Conservation (phyloP, 2,797 vertebrate genomes). For the Chanos chanos region DNA sequence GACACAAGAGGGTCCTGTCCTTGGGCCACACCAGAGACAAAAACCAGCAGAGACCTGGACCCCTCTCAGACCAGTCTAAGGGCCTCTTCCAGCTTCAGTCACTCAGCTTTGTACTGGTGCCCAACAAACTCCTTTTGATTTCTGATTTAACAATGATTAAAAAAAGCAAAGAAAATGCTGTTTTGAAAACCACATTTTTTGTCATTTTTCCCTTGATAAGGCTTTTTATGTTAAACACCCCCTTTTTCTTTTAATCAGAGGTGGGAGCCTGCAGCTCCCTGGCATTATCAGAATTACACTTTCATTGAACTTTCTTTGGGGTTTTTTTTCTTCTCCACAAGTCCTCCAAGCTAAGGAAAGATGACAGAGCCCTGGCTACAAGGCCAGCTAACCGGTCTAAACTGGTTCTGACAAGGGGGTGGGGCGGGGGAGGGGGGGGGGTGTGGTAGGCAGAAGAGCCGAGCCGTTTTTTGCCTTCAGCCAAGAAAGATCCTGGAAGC, state of each 20-base stretch:
- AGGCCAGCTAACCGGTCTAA: conserved; percentile 85
- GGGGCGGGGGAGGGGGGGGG: conserved; percentile 3
- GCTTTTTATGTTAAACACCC: conserved; percentile 18
- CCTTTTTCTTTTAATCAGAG: conserved; percentile 40
- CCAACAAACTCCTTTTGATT: no score
- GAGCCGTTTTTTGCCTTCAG: conserved; percentile 68
- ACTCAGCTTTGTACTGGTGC: no score
- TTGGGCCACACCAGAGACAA: no score
- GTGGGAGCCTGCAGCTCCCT: conserved; percentile 64
- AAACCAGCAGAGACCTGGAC: no score
- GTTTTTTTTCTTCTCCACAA: conserved; percentile 50
- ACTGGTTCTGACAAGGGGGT: conserved; percentile 70
- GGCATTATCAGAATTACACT: conserved; percentile 60
- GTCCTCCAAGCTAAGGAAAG: conserved; percentile 68
- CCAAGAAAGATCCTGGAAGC: conserved; percentile 73
- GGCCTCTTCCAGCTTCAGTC: no score
- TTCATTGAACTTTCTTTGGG: conserved; percentile 56
- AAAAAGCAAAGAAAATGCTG: no score
- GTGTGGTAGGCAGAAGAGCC: conserved; percentile 53
- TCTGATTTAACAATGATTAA: no score
- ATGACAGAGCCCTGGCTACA: conserved; percentile 73
- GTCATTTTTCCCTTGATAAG: conserved; percentile 11
- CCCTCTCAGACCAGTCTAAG: no score
- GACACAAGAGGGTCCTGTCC: no score
- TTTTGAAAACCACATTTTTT: no score